A percentile compares a stretch with the other conserved stretches of the same genome.
Evolutionary conservation across 2,888 invertebrate species (phyloP).

Genomic region (Glyphotaelius pellucidus): DNA sequence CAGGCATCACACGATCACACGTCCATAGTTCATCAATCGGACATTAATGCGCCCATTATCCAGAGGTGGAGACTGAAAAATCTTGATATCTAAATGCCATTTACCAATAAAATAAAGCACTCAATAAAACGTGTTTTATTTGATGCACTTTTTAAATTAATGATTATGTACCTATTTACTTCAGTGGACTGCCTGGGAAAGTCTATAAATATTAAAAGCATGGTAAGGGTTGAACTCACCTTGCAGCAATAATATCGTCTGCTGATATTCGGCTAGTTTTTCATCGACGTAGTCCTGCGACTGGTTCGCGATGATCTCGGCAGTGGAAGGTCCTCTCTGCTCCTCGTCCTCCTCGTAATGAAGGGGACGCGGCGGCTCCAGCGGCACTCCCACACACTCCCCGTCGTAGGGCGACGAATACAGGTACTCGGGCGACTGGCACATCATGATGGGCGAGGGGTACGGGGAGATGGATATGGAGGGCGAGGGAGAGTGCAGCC

Average conservation of each 20-base stretch:
- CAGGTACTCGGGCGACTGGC: constrained; percentile 79
- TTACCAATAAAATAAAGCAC: background rate
- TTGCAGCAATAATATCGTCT: constrained; percentile 93
- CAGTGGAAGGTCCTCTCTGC: constrained; percentile 89
- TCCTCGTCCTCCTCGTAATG: constrained; percentile 83
- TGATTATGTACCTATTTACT: background rate
- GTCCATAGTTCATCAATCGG: background rate
- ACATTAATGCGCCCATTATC: background rate
- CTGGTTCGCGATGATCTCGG: constrained; percentile 94
- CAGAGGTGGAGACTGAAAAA: background rate
- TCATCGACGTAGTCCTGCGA: constrained; percentile 97
- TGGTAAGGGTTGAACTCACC: constrained; percentile 78
- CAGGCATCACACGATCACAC: background rate
- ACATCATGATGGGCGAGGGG: constrained; percentile 78
- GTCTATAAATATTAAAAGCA: too few relatives aligned
- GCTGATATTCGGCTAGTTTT: constrained; percentile 94
- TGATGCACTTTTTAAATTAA: background rate
- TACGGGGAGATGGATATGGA: constrained; percentile 77
- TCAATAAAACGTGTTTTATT: background rate
- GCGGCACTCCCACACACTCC: constrained; percentile 85
- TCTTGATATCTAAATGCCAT: background rate
- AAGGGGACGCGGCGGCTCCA: constrained; percentile 84
- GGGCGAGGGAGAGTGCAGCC: constrained; percentile 74
- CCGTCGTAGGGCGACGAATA: constrained; percentile 79
- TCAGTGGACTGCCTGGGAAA: background rate